Evolutionary conservation across 2,113 vertebrate genomes (phyloP).

Genomic region (Brachypodius melanocephalos): DNA sequence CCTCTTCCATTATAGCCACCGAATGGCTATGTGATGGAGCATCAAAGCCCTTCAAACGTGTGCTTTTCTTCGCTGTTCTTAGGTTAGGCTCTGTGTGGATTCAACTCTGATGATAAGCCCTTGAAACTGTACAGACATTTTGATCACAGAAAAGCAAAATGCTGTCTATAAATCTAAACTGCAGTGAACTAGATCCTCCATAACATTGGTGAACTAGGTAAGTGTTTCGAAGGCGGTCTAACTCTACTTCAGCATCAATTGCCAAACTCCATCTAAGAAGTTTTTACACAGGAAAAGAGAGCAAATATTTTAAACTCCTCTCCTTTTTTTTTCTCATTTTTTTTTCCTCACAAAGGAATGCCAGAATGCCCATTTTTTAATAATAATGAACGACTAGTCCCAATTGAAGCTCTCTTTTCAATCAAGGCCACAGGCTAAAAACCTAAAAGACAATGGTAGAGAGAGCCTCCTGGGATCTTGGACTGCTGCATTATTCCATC

Average conservation of each 20-base stretch:
- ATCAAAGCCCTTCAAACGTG: conserved; percentile 53
- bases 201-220: not conserved
- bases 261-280: conserved; percentile 15
- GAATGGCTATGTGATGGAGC: conserved; percentile 30
- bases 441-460: conserved; percentile 32
- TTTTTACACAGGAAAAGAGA: conserved; percentile 12
- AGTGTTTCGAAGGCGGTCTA: conserved; percentile 58
- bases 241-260: conserved; percentile 31
- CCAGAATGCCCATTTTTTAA: conserved; percentile 11
- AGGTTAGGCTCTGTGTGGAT: conserved; percentile 31
- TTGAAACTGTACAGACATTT: conserved; percentile 21
- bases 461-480: conserved; percentile 24
- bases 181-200: conserved; percentile 18
- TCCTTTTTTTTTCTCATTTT: not conserved
- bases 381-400: not conserved
- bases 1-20: conserved; percentile 24
- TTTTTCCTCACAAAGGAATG: not conserved
- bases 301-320: conserved; percentile 42
- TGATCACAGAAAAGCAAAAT: conserved; percentile 59
- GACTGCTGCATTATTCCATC: conserved; percentile 53
- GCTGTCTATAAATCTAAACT: conserved; percentile 14
- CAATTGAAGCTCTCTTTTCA: conserved; percentile 29
- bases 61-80: conserved; percentile 49
- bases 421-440: conserved; percentile 44
- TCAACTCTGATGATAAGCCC: conserved; percentile 7